phyloP scores from a whole-genome alignment of 2,888 invertebrate genomes.

The Reticulitermes lucifugus region DNA sequence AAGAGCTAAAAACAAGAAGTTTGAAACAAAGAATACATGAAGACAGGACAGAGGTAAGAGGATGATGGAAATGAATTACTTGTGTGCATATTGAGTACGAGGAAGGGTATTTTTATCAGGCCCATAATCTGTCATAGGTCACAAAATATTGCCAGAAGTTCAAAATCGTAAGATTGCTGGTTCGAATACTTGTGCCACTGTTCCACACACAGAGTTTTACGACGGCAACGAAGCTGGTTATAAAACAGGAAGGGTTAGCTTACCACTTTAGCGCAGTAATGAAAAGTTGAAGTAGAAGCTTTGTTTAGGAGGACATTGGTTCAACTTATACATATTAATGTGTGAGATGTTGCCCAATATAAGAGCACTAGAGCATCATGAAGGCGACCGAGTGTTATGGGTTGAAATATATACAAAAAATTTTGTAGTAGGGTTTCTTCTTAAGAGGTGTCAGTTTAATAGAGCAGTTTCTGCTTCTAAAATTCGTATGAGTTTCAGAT shows the following conservation, averaged over 20 bases:
- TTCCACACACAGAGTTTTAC: not conserved
- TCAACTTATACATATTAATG: conserved; percentile 27
- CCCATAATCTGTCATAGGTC: too few relatives aligned
- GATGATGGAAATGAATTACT: not conserved
- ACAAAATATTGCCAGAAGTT: too few relatives aligned
- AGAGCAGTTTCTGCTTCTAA: too few relatives aligned
- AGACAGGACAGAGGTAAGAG: not conserved
- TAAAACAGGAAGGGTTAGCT: conserved; percentile 14
- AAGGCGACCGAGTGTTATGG: too few relatives aligned
- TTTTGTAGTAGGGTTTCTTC: too few relatives aligned
- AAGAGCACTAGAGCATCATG: too few relatives aligned
- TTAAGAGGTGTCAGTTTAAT: too few relatives aligned
- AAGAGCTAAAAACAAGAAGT: not conserved
- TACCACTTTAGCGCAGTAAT: conserved; percentile 18
- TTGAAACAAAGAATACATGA: not conserved
- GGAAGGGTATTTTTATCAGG: too few relatives aligned
- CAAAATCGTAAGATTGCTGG: not conserved
- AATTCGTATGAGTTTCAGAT: too few relatives aligned
- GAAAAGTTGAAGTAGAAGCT: conserved; percentile 24
- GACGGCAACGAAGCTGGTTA: not conserved
- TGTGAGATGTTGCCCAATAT: not conserved
- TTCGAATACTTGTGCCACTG: not conserved
- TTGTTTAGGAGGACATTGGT: conserved; percentile 10
- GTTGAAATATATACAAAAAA: too few relatives aligned
- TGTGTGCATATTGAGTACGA: too few relatives aligned